These are phyloP conservation scores for Dexiosoma caninum DNA, from an alignment of 2,888 invertebrate species.

Conservation along the genomic window DNA sequence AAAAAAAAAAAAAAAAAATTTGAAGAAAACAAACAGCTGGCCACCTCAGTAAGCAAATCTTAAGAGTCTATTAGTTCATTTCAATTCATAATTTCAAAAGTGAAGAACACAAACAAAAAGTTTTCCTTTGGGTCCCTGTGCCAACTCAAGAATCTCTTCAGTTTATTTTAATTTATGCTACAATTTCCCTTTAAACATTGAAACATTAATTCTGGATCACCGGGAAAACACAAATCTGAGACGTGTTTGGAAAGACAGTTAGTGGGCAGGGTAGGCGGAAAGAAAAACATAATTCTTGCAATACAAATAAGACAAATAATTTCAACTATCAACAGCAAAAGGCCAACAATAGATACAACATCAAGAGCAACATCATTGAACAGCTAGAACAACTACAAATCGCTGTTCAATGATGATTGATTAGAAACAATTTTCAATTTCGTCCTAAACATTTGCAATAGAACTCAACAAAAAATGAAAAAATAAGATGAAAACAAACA, in stretches of 20 bases:
- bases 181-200: constrained; percentile 48
- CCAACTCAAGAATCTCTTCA: neutral
- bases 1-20: neutral
- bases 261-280: no score
- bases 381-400: constrained; percentile 70
- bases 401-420: constrained; percentile 73
- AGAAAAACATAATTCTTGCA: neutral
- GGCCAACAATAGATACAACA: constrained; percentile 37
- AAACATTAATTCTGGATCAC: constrained; percentile 50
- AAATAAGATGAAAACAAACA: constrained; percentile 25
- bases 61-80: constrained; percentile 40
- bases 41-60: constrained; percentile 20
- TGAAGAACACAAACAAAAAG: constrained; percentile 12
- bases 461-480: neutral
- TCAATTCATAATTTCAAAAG: constrained; percentile 49
- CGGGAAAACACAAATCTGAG: constrained; percentile 38
- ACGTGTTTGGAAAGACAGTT: neutral
- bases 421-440: constrained; percentile 67
- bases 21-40: constrained; percentile 50
- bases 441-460: constrained; percentile 52
- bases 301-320: constrained; percentile 52
- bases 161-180: constrained; percentile 36
- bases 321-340: constrained; percentile 44
- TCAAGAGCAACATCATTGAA: constrained; percentile 45
- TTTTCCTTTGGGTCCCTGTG: neutral